Conservation (phyloP, 1,140 invertebrate genomes). For the Adoxophyes honmai region DNA sequence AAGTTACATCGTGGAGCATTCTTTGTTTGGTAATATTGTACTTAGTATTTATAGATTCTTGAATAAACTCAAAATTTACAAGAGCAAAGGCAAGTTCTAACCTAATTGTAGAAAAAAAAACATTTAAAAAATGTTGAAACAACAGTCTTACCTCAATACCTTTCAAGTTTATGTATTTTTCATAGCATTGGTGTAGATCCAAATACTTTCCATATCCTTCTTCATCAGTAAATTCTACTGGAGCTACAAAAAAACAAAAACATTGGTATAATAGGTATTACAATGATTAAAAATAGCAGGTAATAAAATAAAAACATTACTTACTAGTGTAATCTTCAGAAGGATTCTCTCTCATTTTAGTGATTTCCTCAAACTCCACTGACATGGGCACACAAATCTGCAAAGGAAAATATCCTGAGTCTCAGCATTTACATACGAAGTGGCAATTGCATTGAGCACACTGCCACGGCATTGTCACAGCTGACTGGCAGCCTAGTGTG, state of each 20-base stretch:
- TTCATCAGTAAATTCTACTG: conserved; percentile 99
- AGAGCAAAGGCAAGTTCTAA: no score
- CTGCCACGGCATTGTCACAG: no score
- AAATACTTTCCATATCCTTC: conserved; percentile 99
- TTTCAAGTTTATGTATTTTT: conserved; percentile 97
- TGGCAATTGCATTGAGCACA: no score
- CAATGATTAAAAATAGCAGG: conserved; percentile 5
- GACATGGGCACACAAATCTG: conserved; percentile 95
- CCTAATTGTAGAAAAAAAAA: no score
- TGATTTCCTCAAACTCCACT: conserved; percentile 96
- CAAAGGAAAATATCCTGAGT: conserved; percentile 33
- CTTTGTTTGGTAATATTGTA: no score
- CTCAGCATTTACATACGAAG: no score
- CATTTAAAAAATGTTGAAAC: conserved; percentile 4
- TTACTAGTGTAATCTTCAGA: conserved; percentile 83
- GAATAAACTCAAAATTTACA: no score
- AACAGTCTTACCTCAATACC: conserved; percentile 87
- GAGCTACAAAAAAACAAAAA: conserved; percentile 77
- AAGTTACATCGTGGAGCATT: no score
- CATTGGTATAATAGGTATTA: conserved; percentile 12
- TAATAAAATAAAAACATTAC: conserved; percentile 19
- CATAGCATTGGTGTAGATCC: conserved; percentile 98
- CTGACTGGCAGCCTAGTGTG: no score
- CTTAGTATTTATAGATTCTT: no score
- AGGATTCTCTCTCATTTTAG: conserved; percentile 92